phyloP scores from a whole-genome alignment of 2,888 invertebrate genomes.

The Drosophila aldrichi region DNA sequence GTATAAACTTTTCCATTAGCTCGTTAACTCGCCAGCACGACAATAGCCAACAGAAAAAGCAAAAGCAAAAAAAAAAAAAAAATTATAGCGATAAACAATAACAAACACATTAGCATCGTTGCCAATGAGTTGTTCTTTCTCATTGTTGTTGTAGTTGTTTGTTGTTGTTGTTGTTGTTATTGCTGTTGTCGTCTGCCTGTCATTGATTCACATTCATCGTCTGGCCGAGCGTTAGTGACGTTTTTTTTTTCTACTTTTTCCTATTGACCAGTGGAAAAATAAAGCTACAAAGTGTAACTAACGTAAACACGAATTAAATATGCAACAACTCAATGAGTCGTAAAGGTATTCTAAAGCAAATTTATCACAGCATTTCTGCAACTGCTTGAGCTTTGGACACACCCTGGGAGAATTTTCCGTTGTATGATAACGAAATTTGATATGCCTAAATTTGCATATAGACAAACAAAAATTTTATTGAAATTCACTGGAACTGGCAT shows the following conservation, averaged over 20 bases:
- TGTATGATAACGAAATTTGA: constrained; percentile 12
- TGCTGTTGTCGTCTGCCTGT: constrained; percentile 56
- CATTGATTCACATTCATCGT: constrained; percentile 59
- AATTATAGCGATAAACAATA: constrained; percentile 40
- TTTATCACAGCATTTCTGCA: not conserved
- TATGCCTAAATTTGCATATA: constrained; percentile 39
- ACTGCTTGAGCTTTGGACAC: not conserved
- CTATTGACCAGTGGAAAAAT: constrained; percentile 67
- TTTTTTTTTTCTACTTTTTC: constrained; percentile 29
- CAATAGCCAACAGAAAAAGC: constrained; percentile 59
- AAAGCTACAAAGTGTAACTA: constrained; percentile 44
- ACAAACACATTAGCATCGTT: constrained; percentile 62
- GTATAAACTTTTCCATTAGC: constrained; percentile 78
- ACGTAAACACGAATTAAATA: constrained; percentile 61
- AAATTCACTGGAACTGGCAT: not conserved
- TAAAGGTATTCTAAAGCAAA: not conserved
- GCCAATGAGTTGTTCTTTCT: constrained; percentile 17
- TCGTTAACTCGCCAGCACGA: constrained; percentile 72
- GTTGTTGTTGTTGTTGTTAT: constrained; percentile 28
- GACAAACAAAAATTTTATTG: constrained; percentile 4
- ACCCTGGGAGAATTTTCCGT: not conserved
- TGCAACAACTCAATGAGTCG: constrained; percentile 56
- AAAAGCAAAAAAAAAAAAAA: constrained; percentile 11
- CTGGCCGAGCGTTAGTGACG: constrained; percentile 48
- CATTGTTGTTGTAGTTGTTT: constrained; percentile 21